A percentile compares a stretch with the other conserved stretches of the same genome.
phyloP scores from a whole-genome alignment of 2,113 vertebrate genomes.

The Todiramphus saurophagus region DNA sequence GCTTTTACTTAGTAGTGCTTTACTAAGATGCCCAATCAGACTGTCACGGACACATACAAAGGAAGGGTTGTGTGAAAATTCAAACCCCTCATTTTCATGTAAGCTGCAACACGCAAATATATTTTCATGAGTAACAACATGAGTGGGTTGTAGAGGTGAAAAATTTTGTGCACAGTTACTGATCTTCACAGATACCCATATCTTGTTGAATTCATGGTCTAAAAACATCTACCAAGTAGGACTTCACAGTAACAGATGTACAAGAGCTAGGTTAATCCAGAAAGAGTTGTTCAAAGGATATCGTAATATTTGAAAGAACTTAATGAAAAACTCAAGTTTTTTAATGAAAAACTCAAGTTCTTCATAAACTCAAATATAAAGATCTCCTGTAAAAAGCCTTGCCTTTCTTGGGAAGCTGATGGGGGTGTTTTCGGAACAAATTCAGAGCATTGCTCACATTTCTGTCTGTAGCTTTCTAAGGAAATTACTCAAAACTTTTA shows the following conservation, averaged over 20 bases:
- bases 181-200: background rate
- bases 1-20: background rate
- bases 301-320: background rate
- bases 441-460: background rate
- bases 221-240: background rate
- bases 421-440: background rate
- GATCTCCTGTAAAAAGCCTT: background rate
- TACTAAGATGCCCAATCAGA: background rate
- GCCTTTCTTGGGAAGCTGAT: background rate
- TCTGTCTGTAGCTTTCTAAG: background rate
- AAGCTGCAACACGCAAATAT: background rate
- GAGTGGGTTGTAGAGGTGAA: background rate
- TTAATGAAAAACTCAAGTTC: background rate
- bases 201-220: background rate
- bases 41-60: background rate
- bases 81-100: background rate
- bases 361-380: background rate
- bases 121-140: background rate
- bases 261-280: background rate
- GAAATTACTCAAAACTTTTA: background rate
- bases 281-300: background rate
- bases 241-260: background rate
- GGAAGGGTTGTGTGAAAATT: background rate
- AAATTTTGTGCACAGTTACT: background rate
- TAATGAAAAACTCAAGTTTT: background rate